Evolutionary conservation across 2,797 vertebrate genomes (phyloP).

Genomic region (Micrastur ruficollis): DNA sequence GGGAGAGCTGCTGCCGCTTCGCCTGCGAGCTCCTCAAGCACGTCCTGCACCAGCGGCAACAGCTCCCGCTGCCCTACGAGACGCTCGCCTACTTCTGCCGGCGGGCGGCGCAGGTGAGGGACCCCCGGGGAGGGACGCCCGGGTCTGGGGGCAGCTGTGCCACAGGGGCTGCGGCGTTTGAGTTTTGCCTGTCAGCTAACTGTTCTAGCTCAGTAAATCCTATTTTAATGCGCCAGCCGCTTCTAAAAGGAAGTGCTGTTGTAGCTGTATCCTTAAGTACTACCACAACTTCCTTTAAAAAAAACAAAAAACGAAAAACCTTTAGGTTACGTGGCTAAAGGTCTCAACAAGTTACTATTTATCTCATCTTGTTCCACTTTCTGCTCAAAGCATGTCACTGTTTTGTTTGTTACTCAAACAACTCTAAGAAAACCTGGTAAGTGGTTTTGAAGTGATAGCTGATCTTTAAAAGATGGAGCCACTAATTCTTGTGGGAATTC

Average conservation of each 20-base stretch:
- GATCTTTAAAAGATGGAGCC: not conserved
- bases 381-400: fast-evolving
- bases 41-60: conserved; percentile 91
- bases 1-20: conserved; percentile 87
- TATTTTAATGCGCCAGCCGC: fast-evolving
- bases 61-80: conserved; percentile 93
- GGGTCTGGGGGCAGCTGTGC: not conserved
- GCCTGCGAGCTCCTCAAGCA: conserved; percentile 92
- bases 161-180: fast-evolving
- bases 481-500: not conserved
- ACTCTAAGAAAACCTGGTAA: not conserved
- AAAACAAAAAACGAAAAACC: fast-evolving
- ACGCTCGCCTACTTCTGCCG: conserved; percentile 85
- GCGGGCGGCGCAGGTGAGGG: conserved; percentile 52
- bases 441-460: not conserved
- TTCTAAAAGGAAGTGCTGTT: fast-evolving
- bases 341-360: not conserved
- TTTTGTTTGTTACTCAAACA: not conserved
- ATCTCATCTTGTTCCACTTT: fast-evolving
- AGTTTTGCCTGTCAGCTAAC: fast-evolving
- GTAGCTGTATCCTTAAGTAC: not conserved
- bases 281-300: not conserved
- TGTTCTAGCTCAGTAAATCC: fast-evolving
- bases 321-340: not conserved
- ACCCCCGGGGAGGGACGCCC: too few species aligned